Evolutionary conservation across 1,140 invertebrate species (phyloP).

Genomic region (Zeugodacus cucurbitae): DNA sequence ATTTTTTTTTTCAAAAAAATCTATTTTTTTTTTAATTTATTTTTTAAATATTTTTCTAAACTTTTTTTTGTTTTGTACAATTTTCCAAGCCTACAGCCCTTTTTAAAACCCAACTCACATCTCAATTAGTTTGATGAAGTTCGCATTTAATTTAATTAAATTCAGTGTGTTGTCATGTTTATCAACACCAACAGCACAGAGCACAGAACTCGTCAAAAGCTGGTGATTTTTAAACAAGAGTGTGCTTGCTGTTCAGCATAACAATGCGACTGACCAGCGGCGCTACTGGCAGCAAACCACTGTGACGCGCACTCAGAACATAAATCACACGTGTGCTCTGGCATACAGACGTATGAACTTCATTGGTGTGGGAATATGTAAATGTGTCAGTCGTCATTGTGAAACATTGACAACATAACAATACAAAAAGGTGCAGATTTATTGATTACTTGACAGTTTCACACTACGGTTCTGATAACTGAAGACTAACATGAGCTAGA

Average conservation of each 20-base stretch:
- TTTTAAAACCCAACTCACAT: neutral
- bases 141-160: neutral
- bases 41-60: too few relatives aligned
- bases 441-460: neutral
- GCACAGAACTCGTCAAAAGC: accelerated
- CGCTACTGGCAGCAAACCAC: neutral
- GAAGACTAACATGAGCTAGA: neutral
- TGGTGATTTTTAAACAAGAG: neutral
- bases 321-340: neutral
- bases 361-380: neutral
- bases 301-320: neutral
- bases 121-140: neutral
- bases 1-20: too few relatives aligned
- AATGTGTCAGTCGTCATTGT: neutral
- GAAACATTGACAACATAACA: neutral
- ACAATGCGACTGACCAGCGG: neutral
- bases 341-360: neutral
- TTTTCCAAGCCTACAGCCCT: neutral
- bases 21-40: neutral
- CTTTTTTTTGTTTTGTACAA: neutral
- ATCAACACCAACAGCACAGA: neutral
- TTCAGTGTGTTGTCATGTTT: neutral
- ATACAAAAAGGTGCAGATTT: neutral
- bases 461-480: neutral
- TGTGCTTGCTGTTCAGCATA: neutral